Evolutionary conservation across 2,888 invertebrate species (phyloP).

Genomic region (Gandaritis pyraliata): DNA sequence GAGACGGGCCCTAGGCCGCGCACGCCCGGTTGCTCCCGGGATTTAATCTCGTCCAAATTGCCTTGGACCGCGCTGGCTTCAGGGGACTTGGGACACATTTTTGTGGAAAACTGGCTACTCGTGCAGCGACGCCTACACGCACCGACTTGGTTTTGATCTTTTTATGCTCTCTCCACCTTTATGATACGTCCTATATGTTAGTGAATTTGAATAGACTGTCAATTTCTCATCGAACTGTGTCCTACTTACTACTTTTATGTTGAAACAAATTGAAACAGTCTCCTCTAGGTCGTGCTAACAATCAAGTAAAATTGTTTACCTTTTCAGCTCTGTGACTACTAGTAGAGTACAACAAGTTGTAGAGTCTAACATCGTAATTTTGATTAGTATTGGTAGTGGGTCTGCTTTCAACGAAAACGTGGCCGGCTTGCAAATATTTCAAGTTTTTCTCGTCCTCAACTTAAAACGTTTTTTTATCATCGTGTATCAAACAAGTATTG

Average conservation of each 20-base stretch:
- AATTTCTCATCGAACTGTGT: no score
- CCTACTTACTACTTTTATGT: no score
- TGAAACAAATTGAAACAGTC: no score
- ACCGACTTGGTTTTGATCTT: no score
- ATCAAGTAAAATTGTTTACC: no score
- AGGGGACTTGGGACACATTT: constrained; percentile 40
- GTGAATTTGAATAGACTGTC: no score
- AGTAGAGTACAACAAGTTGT: no score
- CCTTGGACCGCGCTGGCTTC: constrained; percentile 51
- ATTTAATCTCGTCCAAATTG: constrained; percentile 66
- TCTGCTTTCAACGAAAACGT: not conserved
- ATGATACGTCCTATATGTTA: no score
- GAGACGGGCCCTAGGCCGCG: constrained; percentile 17
- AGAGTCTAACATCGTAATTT: no score
- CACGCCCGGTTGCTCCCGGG: constrained; percentile 54
- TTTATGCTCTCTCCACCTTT: no score
- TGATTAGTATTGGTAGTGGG: not conserved
- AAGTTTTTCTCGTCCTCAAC: constrained; percentile 48
- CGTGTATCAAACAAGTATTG: constrained; percentile 40
- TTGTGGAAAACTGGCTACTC: constrained; percentile 28
- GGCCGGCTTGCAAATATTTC: constrained; percentile 49
- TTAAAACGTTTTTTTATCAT: constrained; percentile 53
- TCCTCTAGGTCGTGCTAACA: no score
- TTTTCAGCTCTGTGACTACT: no score
- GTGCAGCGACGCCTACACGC: not conserved